These are phyloP conservation scores for Chaenogobius annularis DNA, from an alignment of 2,113 vertebrate genomes.

Conservation along the genomic window DNA sequence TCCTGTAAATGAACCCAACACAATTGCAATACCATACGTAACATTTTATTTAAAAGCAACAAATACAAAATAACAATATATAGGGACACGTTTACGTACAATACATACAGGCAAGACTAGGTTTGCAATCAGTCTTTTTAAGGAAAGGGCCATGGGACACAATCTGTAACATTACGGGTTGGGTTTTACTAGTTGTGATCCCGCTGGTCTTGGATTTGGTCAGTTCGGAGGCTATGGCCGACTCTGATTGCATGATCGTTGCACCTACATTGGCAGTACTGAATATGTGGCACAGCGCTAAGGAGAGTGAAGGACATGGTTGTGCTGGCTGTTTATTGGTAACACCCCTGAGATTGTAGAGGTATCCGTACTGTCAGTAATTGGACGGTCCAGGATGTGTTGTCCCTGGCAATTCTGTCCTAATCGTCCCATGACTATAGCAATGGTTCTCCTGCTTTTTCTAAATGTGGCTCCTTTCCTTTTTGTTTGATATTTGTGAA, in stretches of 20 bases:
- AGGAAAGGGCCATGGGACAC: conserved; percentile 54
- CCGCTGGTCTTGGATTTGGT: conserved; percentile 58
- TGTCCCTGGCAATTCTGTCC: conserved; percentile 62
- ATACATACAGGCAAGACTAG: conserved; percentile 73
- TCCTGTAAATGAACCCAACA: conserved; percentile 50
- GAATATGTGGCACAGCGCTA: conserved; percentile 63
- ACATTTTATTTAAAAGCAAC: conserved; percentile 81
- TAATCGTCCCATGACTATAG: conserved; percentile 50
- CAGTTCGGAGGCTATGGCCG: conserved; percentile 24
- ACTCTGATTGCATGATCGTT: conserved; percentile 47
- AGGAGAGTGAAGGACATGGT: conserved; percentile 53
- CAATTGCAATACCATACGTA: conserved; percentile 70
- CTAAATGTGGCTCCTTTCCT: conserved; percentile 50
- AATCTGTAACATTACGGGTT: conserved; percentile 48
- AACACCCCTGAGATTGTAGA: conserved; percentile 74
- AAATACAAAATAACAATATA: conserved; percentile 81
- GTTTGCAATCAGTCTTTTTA: conserved; percentile 63
- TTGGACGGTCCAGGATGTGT: conserved; percentile 38
- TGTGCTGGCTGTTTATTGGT: conserved; percentile 74
- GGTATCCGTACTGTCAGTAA: conserved; percentile 61
- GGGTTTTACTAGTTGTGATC: conserved; percentile 51
- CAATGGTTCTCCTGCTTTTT: conserved; percentile 45
- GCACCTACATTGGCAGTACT: conserved; percentile 68
- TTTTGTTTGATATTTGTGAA: conserved; percentile 41
- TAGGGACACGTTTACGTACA: conserved; percentile 70